Evolutionary conservation across 2,113 vertebrate species (phyloP).

Genomic region (Tetrao urogallus): DNA sequence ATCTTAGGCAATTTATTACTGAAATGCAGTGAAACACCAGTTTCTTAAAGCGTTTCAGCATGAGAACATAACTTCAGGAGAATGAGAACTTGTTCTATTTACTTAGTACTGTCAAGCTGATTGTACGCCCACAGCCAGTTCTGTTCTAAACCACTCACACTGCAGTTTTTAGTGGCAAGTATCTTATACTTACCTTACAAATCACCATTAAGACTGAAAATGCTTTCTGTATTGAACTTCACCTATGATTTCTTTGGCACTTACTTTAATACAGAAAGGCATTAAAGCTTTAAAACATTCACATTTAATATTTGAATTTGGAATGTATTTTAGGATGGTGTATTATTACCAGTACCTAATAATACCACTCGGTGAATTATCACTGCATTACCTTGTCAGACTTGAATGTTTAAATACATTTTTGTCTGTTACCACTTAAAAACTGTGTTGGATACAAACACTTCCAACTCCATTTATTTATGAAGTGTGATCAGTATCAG

Average conservation of each 20-base stretch:
- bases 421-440: not conserved
- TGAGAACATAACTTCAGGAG: not conserved
- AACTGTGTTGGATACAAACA: not conserved
- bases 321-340: not conserved
- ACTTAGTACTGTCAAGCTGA: not conserved
- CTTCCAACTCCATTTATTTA: not conserved
- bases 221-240: not conserved
- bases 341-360: not conserved
- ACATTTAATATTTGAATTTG: not conserved
- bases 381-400: not conserved
- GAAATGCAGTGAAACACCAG: not conserved
- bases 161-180: not conserved
- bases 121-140: not conserved
- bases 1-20: not conserved
- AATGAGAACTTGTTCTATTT: not conserved
- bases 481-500: not conserved
- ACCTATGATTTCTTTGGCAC: not conserved
- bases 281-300: not conserved
- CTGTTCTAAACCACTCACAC: not conserved
- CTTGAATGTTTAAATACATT: not conserved
- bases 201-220: not conserved
- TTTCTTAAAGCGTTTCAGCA: not conserved
- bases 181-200: not conserved
- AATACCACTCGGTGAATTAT: not conserved
- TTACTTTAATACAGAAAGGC: not conserved